These are phyloP conservation scores for Listronotus bonariensis DNA, from an alignment of 1,140 invertebrate species.

Conservation along the genomic window DNA sequence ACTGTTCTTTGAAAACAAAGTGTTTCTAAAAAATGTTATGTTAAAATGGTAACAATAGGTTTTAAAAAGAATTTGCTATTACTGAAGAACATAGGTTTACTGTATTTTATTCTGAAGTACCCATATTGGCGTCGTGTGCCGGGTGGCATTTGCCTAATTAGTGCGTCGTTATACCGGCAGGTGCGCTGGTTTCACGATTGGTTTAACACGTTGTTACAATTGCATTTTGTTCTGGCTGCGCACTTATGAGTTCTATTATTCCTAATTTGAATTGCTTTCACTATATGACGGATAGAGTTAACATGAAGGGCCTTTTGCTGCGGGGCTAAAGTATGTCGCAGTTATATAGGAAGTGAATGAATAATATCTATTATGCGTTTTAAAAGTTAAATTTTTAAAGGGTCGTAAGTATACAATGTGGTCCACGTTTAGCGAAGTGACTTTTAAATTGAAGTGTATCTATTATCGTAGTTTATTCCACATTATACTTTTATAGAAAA, in stretches of 20 bases:
- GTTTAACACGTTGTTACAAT: constrained; percentile 42
- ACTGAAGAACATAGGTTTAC: too few relatives aligned
- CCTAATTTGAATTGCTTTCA: constrained; percentile 12
- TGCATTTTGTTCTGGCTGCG: constrained; percentile 31
- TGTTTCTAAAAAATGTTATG: too few relatives aligned
- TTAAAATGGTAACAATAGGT: too few relatives aligned
- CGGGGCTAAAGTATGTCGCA: constrained; percentile 20
- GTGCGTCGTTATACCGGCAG: constrained; percentile 36
- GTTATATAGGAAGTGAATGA: constrained; percentile 3
- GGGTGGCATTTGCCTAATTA: constrained; percentile 42
- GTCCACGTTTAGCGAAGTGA: too few relatives aligned
- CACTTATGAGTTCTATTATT: constrained; percentile 23
- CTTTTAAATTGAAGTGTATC: too few relatives aligned
- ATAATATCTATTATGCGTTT: constrained; percentile 12
- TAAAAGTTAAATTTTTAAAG: constrained; percentile 1
- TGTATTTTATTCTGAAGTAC: too few relatives aligned
- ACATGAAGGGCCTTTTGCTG: constrained; percentile 11
- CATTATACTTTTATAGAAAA: too few relatives aligned
- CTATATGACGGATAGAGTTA: constrained; percentile 8
- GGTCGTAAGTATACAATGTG: too few relatives aligned
- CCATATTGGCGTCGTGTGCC: constrained; percentile 28
- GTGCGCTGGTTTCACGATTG: constrained; percentile 38
- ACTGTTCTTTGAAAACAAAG: too few relatives aligned
- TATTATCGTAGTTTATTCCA: too few relatives aligned
- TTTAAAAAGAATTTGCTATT: neutral